Base-by-base conservation (phyloP, 2,888 invertebrate species). In the Agrochola lota region DNA sequence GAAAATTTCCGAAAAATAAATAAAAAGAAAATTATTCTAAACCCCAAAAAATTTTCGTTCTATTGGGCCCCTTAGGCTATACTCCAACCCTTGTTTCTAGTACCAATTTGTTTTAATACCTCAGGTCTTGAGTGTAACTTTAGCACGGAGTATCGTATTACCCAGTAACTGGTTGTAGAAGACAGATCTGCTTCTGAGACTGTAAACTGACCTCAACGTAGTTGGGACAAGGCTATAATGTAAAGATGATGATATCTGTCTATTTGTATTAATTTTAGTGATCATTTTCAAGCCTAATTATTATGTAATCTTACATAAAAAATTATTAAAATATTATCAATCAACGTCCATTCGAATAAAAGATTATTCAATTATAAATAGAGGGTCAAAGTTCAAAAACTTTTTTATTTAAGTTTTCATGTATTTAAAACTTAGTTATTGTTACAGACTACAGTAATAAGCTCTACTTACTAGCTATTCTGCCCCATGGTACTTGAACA, bases 401-500 rank as follows among this genome's bases (percentile, higher is more conserved):
- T n/a, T 2, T 55, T 52, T 46, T 12, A 4, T 0, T 40, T 5
- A 17, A 23, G n/a, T 66, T 60, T 64, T 49, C 0, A 1, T 23
- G 20, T 5, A 6, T 30, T 15, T n/a, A 1, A 40, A 62, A 49
- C 17, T 8, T 15, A 35, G 9, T 57, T 60, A 43, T 68, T 71
- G 85, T 88, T 64, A 89, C 78, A 74, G 84, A 87, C 49, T 64
- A 35, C 5, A 35, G 8, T 17, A 40, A 72, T 35, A 43, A 1
- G 3, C 15, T 71, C 7, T 84, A 94, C 96, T 95, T 91, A 96
- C 96, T 91, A 76, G 94, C 94, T 83, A 96, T 91, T 83, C 92
- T 91, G 20, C 96, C 96, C 96, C 96, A 96, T 0, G 96, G 96
- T 1, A 92, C 95, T 88, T 95, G 90, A 40, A 96, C 95, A 88